Evolutionary conservation across 64 coral and sea anemone genomes (phyloP).

Genomic region (Montipora efflorescens): DNA sequence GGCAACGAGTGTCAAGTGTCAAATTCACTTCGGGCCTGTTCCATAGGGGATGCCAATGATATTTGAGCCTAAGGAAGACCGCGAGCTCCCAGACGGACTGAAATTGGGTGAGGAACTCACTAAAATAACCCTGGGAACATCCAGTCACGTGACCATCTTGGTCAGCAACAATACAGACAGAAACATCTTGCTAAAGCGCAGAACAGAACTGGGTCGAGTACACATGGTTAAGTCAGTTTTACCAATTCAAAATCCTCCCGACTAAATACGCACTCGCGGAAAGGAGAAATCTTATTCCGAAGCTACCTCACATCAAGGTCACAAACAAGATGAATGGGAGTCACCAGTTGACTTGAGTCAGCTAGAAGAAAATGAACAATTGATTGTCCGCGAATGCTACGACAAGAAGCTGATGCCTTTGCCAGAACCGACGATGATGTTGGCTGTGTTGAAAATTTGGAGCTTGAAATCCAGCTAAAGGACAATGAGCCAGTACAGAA

Average conservation of each 20-base stretch:
- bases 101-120: too few relatives aligned
- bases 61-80: constrained; percentile 65
- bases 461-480: constrained; percentile 51
- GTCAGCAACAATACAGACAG: constrained; percentile 33
- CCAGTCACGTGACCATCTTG: constrained; percentile 15
- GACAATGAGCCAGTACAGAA: constrained; percentile 58
- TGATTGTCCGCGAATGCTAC: constrained; percentile 58
- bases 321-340: neutral
- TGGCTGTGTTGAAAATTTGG: constrained; percentile 52
- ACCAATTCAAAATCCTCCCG: neutral
- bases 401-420: constrained; percentile 60
- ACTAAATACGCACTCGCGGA: neutral
- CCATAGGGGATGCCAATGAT: constrained; percentile 48
- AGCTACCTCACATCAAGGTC: neutral
- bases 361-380: constrained; percentile 21
- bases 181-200: constrained; percentile 40
- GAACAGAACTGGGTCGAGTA: constrained; percentile 43
- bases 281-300: neutral
- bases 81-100: neutral
- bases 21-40: constrained; percentile 20
- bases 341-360: constrained; percentile 30
- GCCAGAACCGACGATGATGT: constrained; percentile 32
- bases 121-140: neutral
- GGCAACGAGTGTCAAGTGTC: constrained; percentile 16
- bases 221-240: constrained; percentile 48